A percentile compares a stretch with the other conserved stretches of the same genome.
Evolutionary conservation across 2,888 invertebrate species (phyloP).

Genomic region (Halocaridina rubra): DNA sequence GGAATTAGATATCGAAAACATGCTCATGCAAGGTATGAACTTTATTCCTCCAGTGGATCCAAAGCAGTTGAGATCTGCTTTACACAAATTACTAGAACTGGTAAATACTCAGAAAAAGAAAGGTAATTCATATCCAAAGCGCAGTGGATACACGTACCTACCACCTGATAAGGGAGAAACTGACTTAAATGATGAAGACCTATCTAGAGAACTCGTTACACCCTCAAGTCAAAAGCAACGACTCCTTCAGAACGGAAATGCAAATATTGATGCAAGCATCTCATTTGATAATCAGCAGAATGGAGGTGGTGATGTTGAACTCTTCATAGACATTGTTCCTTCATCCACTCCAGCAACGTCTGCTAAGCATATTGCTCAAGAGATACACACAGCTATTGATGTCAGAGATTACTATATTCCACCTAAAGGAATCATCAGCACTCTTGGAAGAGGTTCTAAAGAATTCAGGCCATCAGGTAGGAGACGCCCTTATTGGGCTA

Average conservation of each 20-base stretch:
- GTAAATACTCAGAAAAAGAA: conserved; percentile 18
- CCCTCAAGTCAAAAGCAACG: background rate
- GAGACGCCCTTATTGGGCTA: background rate
- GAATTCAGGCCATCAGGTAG: background rate
- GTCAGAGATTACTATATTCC: conserved; percentile 3
- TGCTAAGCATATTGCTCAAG: background rate
- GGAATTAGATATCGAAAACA: background rate
- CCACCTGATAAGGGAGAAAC: background rate
- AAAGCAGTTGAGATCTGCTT: conserved; percentile 3
- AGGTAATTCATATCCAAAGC: conserved; percentile 25
- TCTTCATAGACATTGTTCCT: background rate
- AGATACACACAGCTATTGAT: background rate
- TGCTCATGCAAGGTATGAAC: background rate
- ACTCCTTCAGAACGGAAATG: conserved; percentile 10
- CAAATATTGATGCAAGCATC: conserved; percentile 22
- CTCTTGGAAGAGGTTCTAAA: background rate
- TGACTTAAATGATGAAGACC: background rate
- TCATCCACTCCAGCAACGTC: background rate
- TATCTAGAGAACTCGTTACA: background rate
- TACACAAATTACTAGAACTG: conserved; percentile 1
- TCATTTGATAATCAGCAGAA: conserved; percentile 3
- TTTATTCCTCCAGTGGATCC: conserved; percentile 33
- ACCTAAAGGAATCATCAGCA: background rate
- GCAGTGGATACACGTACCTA: background rate
- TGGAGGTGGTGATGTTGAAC: background rate